A percentile compares a stretch with the other conserved stretches of the same genome.
Conservation (phyloP, 2,888 invertebrate species). For the Tetropium fuscum region DNA sequence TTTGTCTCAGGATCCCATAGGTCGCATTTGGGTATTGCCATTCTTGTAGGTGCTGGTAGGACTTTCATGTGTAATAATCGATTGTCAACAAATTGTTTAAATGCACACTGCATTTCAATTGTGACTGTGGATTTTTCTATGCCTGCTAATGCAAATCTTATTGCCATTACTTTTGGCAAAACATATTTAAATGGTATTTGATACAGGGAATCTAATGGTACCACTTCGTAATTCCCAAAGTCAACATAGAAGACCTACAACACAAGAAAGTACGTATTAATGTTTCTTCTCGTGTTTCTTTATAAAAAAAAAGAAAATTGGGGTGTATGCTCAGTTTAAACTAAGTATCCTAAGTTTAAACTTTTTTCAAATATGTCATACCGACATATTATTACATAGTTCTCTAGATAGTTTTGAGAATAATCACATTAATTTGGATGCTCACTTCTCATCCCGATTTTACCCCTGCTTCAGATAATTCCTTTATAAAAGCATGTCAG, state of each 20-base stretch:
- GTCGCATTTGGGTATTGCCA: constrained; percentile 81
- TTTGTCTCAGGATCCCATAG: constrained; percentile 71
- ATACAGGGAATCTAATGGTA: constrained; percentile 78
- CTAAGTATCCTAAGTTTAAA: too few relatives aligned
- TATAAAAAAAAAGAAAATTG: too few relatives aligned
- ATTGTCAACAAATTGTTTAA: constrained; percentile 75
- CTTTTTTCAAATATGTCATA: too few relatives aligned
- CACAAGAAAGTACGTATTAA: too few relatives aligned
- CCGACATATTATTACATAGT: too few relatives aligned
- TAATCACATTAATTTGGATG: too few relatives aligned
- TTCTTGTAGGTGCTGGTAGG: constrained; percentile 73
- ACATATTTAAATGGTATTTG: constrained; percentile 81
- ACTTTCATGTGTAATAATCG: constrained; percentile 76
- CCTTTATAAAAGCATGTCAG: too few relatives aligned
- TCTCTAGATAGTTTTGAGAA: too few relatives aligned
- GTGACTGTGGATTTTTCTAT: constrained; percentile 70
- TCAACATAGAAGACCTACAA: constrained; percentile 81
- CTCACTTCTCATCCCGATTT: too few relatives aligned
- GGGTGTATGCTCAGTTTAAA: too few relatives aligned
- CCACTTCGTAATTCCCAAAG: constrained; percentile 82
- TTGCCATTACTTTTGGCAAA: constrained; percentile 79
- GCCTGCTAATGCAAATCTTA: constrained; percentile 79
- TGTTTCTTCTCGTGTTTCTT: too few relatives aligned
- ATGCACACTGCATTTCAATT: constrained; percentile 76
- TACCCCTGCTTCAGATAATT: too few relatives aligned